These are phyloP conservation scores for Lochmaea capreae DNA, from an alignment of 2,888 invertebrate genomes.

Conservation along the genomic window DNA sequence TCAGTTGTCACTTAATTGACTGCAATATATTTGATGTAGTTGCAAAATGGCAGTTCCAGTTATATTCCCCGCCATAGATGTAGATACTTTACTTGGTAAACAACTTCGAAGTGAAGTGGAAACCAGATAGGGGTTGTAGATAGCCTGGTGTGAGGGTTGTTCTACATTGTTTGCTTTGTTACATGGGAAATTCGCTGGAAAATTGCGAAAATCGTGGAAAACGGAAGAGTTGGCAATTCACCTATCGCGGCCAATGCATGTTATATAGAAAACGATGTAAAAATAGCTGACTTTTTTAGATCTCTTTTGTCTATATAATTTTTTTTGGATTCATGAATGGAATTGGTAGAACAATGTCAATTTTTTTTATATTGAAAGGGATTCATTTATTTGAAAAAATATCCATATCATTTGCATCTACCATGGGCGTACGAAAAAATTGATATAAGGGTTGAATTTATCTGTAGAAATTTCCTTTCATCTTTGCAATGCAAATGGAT, in stretches of 20 bases:
- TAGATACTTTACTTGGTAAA: slow-evolving; percentile 12
- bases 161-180: slow-evolving; percentile 22
- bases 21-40: background rate
- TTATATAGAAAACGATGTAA: background rate
- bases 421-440: too few species aligned
- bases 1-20: background rate
- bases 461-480: too few species aligned
- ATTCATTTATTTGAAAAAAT: too few species aligned
- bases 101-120: slow-evolving; percentile 21
- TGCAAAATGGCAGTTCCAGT: background rate
- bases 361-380: too few species aligned
- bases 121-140: slow-evolving; percentile 16
- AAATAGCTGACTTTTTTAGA: background rate
- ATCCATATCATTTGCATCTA: too few species aligned
- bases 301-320: background rate
- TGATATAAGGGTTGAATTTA: too few species aligned
- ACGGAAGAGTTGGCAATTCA: background rate
- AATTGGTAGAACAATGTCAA: too few species aligned
- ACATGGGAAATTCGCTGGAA: slow-evolving; percentile 21
- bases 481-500: too few species aligned
- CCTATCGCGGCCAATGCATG: background rate
- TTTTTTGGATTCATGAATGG: too few species aligned
- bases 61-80: background rate
- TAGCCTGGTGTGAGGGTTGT: background rate
- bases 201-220: slow-evolving; percentile 17